These are phyloP conservation scores for Pseudoips prasinana DNA, from an alignment of 2,888 invertebrate genomes.

Conservation along the genomic window DNA sequence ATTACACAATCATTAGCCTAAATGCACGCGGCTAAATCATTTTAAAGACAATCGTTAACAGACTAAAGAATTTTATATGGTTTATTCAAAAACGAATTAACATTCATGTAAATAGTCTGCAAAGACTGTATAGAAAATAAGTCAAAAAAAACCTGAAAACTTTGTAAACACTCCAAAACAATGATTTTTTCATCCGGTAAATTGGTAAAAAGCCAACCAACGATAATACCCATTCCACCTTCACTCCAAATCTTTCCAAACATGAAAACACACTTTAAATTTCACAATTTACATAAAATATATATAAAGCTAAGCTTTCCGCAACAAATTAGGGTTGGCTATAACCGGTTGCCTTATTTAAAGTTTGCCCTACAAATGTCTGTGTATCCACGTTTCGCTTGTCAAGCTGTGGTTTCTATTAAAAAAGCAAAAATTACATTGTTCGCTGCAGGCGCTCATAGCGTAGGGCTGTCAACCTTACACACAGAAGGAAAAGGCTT, in stretches of 20 bases:
- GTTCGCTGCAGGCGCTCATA: constrained; percentile 38
- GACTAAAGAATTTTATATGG: too few relatives aligned
- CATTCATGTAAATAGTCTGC: too few relatives aligned
- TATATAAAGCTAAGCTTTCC: constrained; percentile 18
- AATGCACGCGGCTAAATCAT: too few relatives aligned
- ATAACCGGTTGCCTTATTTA: constrained; percentile 31
- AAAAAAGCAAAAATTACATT: constrained; percentile 51
- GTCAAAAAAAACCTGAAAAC: too few relatives aligned
- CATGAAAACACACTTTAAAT: constrained; percentile 21
- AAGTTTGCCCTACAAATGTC: constrained; percentile 34
- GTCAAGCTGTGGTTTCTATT: constrained; percentile 42
- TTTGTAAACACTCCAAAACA: too few relatives aligned
- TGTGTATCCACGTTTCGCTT: constrained; percentile 39
- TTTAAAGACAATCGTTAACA: too few relatives aligned
- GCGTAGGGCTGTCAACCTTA: constrained; percentile 43
- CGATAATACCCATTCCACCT: too few relatives aligned
- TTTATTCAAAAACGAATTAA: too few relatives aligned
- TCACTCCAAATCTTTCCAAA: constrained; percentile 4
- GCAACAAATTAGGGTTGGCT: constrained; percentile 34
- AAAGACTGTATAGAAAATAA: too few relatives aligned
- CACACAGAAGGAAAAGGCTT: constrained; percentile 34
- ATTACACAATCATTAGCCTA: too few relatives aligned
- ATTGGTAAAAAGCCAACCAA: too few relatives aligned
- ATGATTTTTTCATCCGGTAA: too few relatives aligned
- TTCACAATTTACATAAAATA: constrained; percentile 19